phyloP scores from a whole-genome alignment of 2,888 invertebrate genomes.

The Nemapogon koenigi region DNA sequence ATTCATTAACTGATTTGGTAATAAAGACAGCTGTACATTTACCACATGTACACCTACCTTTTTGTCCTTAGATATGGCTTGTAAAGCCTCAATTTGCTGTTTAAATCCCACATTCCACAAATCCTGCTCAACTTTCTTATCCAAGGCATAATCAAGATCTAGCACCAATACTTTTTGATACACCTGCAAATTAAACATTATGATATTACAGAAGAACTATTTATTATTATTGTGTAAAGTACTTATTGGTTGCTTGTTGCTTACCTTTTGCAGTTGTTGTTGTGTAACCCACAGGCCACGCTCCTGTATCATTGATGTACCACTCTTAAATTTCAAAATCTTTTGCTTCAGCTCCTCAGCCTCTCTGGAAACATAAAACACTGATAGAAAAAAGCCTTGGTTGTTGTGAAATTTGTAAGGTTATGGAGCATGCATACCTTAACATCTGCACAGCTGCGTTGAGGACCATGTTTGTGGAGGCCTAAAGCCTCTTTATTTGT shows the following conservation, averaged over 20 bases:
- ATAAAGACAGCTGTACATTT: not conserved
- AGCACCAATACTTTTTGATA: conserved; percentile 78
- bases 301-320: conserved; percentile 51
- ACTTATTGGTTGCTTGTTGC: not conserved
- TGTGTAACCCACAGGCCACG: conserved; percentile 48
- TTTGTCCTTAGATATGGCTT: conserved; percentile 78
- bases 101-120: conserved; percentile 90
- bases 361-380: conserved; percentile 55
- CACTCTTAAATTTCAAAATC: conserved; percentile 69
- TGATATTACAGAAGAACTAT: not conserved
- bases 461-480: conserved; percentile 71
- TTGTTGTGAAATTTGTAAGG: not conserved
- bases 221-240: not conserved
- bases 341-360: conserved; percentile 77
- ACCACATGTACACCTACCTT: conserved; percentile 56
- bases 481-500: conserved; percentile 53
- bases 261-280: conserved; percentile 56
- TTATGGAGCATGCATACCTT: conserved; percentile 62
- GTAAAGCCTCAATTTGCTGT: conserved; percentile 82
- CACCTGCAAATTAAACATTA: conserved; percentile 46
- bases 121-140: conserved; percentile 89
- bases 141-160: conserved; percentile 85
- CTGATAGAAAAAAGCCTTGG: not conserved
- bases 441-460: conserved; percentile 79
- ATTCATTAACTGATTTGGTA: not conserved